Evolutionary conservation across 2,888 invertebrate species (phyloP).

Genomic region (Pseudococcus longispinus): DNA sequence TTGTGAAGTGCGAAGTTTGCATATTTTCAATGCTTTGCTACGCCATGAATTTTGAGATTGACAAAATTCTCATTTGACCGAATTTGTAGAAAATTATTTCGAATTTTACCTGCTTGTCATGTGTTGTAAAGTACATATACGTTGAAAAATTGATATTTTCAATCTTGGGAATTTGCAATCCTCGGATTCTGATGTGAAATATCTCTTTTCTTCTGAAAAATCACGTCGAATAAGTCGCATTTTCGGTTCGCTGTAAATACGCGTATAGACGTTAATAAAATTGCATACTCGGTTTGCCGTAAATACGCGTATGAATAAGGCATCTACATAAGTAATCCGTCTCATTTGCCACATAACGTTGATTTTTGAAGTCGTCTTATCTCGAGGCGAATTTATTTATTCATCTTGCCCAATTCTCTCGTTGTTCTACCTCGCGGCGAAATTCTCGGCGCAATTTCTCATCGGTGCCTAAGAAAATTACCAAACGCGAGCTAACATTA

Average conservation of each 20-base stretch:
- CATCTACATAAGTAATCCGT: background rate
- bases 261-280: background rate
- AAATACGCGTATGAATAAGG: too few relatives aligned
- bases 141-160: too few relatives aligned
- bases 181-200: too few relatives aligned
- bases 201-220: background rate
- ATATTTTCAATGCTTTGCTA: too few relatives aligned
- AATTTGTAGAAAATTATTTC: too few relatives aligned
- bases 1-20: too few relatives aligned
- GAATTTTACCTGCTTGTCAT: too few relatives aligned
- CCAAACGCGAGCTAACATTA: background rate
- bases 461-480: background rate
- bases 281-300: background rate
- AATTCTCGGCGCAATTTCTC: background rate
- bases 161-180: too few relatives aligned
- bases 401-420: background rate
- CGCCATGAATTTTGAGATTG: too few relatives aligned
- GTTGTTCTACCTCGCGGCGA: background rate
- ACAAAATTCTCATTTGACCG: too few relatives aligned
- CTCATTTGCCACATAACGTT: background rate
- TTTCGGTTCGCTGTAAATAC: background rate
- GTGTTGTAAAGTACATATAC: too few relatives aligned
- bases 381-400: background rate
- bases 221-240: background rate
- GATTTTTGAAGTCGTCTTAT: background rate